Evolutionary conservation across 2,797 vertebrate genomes (phyloP), one percentile per base, ranked within the genome.

Genomic region (Okamejei kenojei): DNA sequence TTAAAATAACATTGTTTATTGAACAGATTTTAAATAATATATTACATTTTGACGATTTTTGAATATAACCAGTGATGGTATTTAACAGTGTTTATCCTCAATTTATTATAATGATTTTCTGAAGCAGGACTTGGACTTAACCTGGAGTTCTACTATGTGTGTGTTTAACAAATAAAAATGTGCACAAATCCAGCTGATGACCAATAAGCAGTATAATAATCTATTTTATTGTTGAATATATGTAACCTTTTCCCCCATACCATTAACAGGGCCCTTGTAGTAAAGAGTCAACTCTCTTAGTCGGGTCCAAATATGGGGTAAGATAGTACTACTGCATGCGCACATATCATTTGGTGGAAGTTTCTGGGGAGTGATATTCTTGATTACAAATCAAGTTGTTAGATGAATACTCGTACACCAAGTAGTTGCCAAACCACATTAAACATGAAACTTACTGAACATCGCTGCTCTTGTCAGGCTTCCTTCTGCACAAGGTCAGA

Each of bases 241-340:
- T 92, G 21, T 92, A 92, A 92, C 90, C 26, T 6, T 92, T 92
- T 71, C 71, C 23, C 45, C 54, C 29, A 15, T 58, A 54, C 90
- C 71, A 74, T 92, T 74, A 76, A 92, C 90, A 92, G 90, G 71
- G 90, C 45, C 90, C 90, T n/a, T 74, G 17, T 92, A 29, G 6
- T 54, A 58, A 92, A 76, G 90, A 92, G 71, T 26, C 90, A 54
- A 58, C 90, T 74, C 74, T 23, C 71, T 76, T 92, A 92, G 68
- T 92, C 76, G 90, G 90, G 74, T 13, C 90, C 45, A 29, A 54
- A 38, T 29, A 26, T 92, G 26, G 38, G 90, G 90, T 92, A 92
- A 92, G 90, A 92, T 29, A 23, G 90, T 76, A 76, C 71, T 76
- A 76, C 71, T 58, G 26, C 26, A 15, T 92, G 71, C 9, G 38